These are phyloP conservation scores for Zhengitettix transpicula DNA, from an alignment of 2,888 invertebrate species.

Conservation along the genomic window DNA sequence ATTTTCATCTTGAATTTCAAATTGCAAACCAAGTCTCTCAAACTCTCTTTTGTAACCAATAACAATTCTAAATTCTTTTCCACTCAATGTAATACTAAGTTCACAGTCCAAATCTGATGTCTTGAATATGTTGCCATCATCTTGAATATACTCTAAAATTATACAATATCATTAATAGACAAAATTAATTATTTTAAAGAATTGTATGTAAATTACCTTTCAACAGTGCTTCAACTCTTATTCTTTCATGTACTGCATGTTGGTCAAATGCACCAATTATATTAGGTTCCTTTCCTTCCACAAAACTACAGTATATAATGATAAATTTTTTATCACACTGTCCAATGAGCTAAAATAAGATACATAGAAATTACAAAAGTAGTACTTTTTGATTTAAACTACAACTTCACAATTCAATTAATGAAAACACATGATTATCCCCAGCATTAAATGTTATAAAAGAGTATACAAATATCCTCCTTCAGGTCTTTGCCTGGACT, in stretches of 20 bases:
- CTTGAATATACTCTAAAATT: conserved; percentile 30
- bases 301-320: conserved; percentile 26
- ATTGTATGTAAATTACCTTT: conserved; percentile 28
- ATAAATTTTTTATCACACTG: conserved; percentile 66
- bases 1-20: conserved; percentile 26
- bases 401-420: too few relatives aligned
- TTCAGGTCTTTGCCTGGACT: too few relatives aligned
- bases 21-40: conserved; percentile 37
- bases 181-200: conserved; percentile 5
- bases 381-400: too few relatives aligned
- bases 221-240: conserved; percentile 53
- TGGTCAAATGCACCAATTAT: conserved; percentile 61
- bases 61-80: conserved; percentile 35
- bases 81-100: conserved; percentile 18
- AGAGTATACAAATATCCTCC: too few relatives aligned
- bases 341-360: conserved; percentile 47
- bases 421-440: too few relatives aligned
- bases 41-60: conserved; percentile 37
- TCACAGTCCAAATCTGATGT: conserved; percentile 16
- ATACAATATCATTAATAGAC: conserved; percentile 16
- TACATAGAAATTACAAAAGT: too few relatives aligned
- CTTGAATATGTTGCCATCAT: conserved; percentile 15
- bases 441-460: too few relatives aligned
- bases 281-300: conserved; percentile 24
- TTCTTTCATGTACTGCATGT: conserved; percentile 75